phyloP scores from a whole-genome alignment of 2,113 vertebrate species.

The Paraplagusia blochii region DNA sequence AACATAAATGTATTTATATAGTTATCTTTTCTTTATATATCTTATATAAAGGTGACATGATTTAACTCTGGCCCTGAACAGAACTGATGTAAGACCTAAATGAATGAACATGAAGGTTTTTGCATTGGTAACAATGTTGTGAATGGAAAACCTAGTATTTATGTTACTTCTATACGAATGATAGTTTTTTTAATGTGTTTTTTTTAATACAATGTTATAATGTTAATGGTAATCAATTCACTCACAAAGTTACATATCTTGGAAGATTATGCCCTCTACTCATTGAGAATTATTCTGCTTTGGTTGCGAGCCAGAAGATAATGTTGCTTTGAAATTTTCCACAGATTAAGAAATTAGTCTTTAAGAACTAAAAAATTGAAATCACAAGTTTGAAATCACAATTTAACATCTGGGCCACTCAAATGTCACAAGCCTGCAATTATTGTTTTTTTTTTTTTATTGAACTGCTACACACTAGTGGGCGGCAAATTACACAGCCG shows the following conservation, averaged over 20 bases:
- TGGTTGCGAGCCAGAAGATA: no score
- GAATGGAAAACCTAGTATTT: not conserved
- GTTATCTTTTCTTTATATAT: slow-evolving; percentile 70
- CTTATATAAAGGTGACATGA: slow-evolving; percentile 58
- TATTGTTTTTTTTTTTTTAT: no score
- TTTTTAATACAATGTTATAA: not conserved
- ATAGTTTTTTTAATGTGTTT: not conserved
- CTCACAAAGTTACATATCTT: not conserved
- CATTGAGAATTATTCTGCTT: no score
- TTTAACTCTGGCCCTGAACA: slow-evolving; percentile 57
- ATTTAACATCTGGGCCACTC: no score
- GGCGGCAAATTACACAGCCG: no score
- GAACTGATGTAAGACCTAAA: slow-evolving; percentile 38
- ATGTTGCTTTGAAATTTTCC: no score
- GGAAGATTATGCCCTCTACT: not conserved
- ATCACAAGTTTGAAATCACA: no score
- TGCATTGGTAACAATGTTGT: no score
- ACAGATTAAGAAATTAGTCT: no score
- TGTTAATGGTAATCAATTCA: not conserved
- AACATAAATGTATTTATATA: slow-evolving; percentile 73
- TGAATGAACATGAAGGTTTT: slow-evolving; percentile 20
- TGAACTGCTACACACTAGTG: no score
- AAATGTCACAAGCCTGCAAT: no score
- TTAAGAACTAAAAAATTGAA: no score
- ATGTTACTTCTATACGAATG: slow-evolving; percentile 8